Base-by-base conservation (phyloP, 2,797 vertebrate species). In the Ispidina lecontei region DNA sequence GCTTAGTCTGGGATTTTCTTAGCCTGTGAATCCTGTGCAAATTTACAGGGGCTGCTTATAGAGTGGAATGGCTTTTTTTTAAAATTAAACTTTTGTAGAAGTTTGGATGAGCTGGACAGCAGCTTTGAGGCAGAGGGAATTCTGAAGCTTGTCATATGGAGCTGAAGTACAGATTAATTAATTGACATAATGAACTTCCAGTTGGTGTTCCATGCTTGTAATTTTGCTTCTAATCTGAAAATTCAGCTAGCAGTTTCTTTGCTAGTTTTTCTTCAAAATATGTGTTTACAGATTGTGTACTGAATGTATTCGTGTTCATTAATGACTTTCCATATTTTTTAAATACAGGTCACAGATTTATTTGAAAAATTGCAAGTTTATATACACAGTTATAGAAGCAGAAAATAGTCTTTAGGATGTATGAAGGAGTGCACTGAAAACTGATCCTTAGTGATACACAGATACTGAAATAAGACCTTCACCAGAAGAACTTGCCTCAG, bases 361-460 rank as follows among this genome's bases (percentile, higher is more conserved):
- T 97, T 97, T 91, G 93, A 84, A 96, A 97, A 96, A 96, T 74
- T 93, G 62, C 71, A 76, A 71, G 41, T 73, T 97, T 90, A 94
- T 85, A 44, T 94, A 92, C 84, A 95, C 44, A 92, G 86, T 82
- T 64, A 46, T 35, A 93, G 76, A 93, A 93, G 29, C 62, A 94
- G 89, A 90, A 95, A 69, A 44, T 37, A 52, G 92, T 59, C 14
- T 89, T 62, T 70, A 82, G 28, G 41, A 64, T 59, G 56, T 64
- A 52, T n/a, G 69, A 47, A 90, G 93, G 73, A 74, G 54, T 67
- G 86, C 52, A 81, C 54, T 65, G 73, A 95, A 84, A 83, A 51
- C 35, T 56, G 69, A 44, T 39, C 65, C 33, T 47, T 67, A 56
- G 31, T 26, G 33, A 49, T 89, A 41, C 60, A 76, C 23, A 31